Base-by-base conservation (phyloP, 2,888 invertebrate genomes). In the Cataglyphis rosenhaueri region DNA sequence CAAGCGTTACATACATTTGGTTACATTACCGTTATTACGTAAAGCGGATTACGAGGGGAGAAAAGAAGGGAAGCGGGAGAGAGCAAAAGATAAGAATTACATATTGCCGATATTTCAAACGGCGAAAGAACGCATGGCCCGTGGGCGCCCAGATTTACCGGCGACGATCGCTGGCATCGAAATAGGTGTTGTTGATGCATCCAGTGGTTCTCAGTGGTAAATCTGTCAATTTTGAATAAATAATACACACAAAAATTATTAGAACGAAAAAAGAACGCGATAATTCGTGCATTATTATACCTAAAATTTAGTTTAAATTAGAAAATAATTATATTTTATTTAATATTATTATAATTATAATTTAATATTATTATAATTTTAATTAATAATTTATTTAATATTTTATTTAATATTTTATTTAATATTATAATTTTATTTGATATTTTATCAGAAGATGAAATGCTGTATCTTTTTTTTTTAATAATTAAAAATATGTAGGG, bases 1-100 rank as follows among this genome's bases (percentile, higher is more conserved):
- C 92, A 93, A 94, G 93, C 92, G 91, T 94, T 93, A 94, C 93
- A 94, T 94, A 93, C 93, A 94, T 94, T 94, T 93, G 93, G 93
- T 93, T 94, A 93, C 92, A 93, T 93, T 94, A 93, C 89, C 87
- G 86, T 86, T 79, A 92, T 94, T 94, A 93, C 90, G 90, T 93
- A 94, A 94, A 87, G 78, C 85, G 88, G 91, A 93, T 93, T 92
- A 92, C 91, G 92, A 91, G 91, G 92, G 91, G 91, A 89, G 90
- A 88, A 88, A 86, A 85, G 85, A 89, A 86, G 85, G 76, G 88
- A 83, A 66, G 38, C 66, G 52, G 38, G 73, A 70, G 71, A 70
- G 21, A 55, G 66, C 41, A 73, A 62, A 25, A 59, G 59, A 70
- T 52, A 71, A 79, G 84, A 84, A 85, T 86, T 83, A 84, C 68